Base-by-base conservation (phyloP, 2,113 vertebrate species). In the Puma concolor region DNA sequence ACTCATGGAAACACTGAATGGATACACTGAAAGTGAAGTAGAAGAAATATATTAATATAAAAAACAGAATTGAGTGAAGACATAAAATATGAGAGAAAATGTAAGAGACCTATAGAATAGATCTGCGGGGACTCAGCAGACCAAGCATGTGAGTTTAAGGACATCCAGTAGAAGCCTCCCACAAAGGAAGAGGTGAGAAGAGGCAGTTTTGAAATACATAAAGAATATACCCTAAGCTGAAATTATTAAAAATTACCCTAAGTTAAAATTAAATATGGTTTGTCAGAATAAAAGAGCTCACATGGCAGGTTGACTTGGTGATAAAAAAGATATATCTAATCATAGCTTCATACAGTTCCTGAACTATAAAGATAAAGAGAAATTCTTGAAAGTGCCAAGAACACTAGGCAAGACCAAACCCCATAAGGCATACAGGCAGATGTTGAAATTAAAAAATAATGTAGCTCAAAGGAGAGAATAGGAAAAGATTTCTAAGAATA, bases 391-490 rank as follows among this genome's bases (percentile, higher is more conserved):
- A 83, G 16, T 64, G 12, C 54, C 54, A 74, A 48, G 41, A 94
- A 80, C 25, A 54, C 33, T 72, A 71, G 29, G 52, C 38, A 84
- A 91, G 72, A 36, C 48, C 44, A 86, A 66, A 71, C 88, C 54
- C 13, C 54, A 29, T 60, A 74, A 44, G 54, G 15, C 44, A 92
- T 60, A 74, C 21, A 80, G 36, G 23, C 44, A 91, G 64, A 69
- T 74, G n/a, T 81, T 92, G 44, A 76, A 81, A 69, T 88, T 31
- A 50, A 64, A 97, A 94, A 57, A 69, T 57, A 88, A 52, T 44
- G 48, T 31, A 85, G 4, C 8, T 41, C 67, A 52, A 81, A 38
- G 48, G 27, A 23, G 12, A 80, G 48, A 94, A 85, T 9, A 54
- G 36, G 31, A 74, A 66, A 79, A 86, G 31, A 87, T 54, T 36